phyloP scores from a whole-genome alignment of 2,113 vertebrate species.

The Gavialis gangeticus region DNA sequence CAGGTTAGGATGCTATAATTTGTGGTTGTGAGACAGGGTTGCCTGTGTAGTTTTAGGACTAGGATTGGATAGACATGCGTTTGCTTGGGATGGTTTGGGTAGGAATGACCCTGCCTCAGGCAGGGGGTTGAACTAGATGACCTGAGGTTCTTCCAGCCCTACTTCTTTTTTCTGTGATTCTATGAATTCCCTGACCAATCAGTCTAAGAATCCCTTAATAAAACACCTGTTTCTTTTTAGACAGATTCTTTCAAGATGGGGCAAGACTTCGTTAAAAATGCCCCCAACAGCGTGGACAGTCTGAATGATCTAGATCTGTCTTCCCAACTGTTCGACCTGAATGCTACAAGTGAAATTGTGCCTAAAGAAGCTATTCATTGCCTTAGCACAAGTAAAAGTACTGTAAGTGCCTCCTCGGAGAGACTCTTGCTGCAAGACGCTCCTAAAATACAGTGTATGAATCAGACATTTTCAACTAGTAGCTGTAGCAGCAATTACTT shows the following conservation, averaged over 20 bases:
- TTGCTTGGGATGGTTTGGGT: no score
- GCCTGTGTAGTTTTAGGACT: no score
- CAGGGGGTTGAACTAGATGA: no score
- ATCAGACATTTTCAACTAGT: conserved; percentile 78
- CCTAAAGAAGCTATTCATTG: conserved; percentile 60
- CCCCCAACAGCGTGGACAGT: conserved; percentile 76
- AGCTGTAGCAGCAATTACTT: conserved; percentile 68
- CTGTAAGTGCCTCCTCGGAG: conserved; percentile 63
- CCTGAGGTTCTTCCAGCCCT: no score
- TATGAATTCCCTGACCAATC: neutral
- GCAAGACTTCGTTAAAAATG: conserved; percentile 84
- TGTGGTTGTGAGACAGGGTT: no score
- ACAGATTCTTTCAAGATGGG: conserved; percentile 96
- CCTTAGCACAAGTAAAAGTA: conserved; percentile 61
- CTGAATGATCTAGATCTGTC: conserved; percentile 77
- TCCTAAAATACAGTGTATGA: conserved; percentile 71
- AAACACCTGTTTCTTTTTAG: conserved; percentile 74
- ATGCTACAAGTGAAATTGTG: conserved; percentile 39
- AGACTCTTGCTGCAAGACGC: conserved; percentile 69
- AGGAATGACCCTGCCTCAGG: no score
- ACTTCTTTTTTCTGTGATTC: neutral
- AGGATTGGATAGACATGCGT: neutral
- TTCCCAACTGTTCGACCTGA: conserved; percentile 77
- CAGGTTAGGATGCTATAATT: no score
- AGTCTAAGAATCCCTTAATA: neutral